Evolutionary conservation across 2,888 invertebrate species (phyloP), one percentile per base, ranked within the genome.

Genomic region (Latrodectus elegans): DNA sequence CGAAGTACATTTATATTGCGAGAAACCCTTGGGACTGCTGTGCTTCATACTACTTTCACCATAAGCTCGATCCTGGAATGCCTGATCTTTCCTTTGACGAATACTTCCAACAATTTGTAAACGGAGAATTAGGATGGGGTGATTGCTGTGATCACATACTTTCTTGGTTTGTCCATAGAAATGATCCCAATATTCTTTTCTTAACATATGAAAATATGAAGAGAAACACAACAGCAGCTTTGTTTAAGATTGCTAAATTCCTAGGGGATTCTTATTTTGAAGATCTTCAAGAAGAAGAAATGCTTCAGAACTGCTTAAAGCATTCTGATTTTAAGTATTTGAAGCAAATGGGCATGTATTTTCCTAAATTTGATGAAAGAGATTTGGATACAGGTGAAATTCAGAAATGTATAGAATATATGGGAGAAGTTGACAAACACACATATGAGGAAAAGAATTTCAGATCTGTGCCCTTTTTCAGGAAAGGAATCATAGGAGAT

Each of bases 11-110:
- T 67, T 93, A 92, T 89, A 91, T 93, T 53, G 91, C 92, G 12
- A 91, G 93, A 75, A 93, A 93, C 89, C 93, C 93, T 0, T 93
- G 92, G 90, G 93, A 93, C 90, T 91, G 91, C 14, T 91, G 91
- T 8, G 92, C 93, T 8, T 93, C 93, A 1, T 92, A 91, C 84
- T 93, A 91, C 89, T 91, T 92, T 89, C 92, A 92, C 53, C 75
- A 80, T 26, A 26, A 76, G 8, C 64, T 68, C 26, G 81, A 78
- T 64, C 52, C 73, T 12, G 17, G 49, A 8, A 55, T 51, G 53
- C 73, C 73, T 14, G 60, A 76, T 9, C 55, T 78, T 9, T 91
- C 38, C 65, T 91, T 90, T 90, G 88, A 91, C n/a, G 92, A 92
- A 38, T 93, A 92, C 89, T 91, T 92, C 52, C 90, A 91, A 60